Evolutionary conservation across 2,113 vertebrate species (phyloP).

Genomic region (Todiramphus saurophagus): DNA sequence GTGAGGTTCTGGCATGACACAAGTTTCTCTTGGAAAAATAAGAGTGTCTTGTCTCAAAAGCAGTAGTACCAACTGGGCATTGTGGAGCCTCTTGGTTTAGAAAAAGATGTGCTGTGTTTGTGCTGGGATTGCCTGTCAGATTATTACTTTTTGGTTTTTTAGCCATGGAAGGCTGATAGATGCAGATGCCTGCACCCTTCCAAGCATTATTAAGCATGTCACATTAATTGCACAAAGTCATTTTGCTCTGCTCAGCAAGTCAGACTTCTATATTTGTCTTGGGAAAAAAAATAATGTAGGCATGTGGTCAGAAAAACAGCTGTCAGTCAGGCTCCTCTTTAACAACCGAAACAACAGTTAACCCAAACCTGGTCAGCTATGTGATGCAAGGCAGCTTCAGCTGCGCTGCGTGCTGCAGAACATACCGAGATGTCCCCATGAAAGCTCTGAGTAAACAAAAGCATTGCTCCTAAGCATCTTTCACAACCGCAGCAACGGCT

Average conservation of each 20-base stretch:
- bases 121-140: neutral
- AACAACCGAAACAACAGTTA: neutral
- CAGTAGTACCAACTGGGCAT: neutral
- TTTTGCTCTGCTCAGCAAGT: conserved; percentile 40
- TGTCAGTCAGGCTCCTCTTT: conserved; percentile 43
- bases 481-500: neutral
- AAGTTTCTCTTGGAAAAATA: neutral
- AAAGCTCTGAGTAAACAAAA: conserved; percentile 31
- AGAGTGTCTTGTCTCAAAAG: neutral
- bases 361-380: neutral
- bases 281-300: neutral
- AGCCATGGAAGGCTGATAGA: neutral
- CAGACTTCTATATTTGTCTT: conserved; percentile 24
- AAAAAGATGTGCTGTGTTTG: neutral
- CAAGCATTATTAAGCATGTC: conserved; percentile 38
- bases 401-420: neutral
- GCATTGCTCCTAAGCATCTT: neutral
- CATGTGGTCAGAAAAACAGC: conserved; percentile 45
- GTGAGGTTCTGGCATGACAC: neutral
- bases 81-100: neutral
- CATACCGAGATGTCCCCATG: neutral
- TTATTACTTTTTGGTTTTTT: neutral
- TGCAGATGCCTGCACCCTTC: conserved; percentile 11
- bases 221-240: conserved; percentile 38
- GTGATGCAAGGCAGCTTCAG: neutral